Base-by-base conservation (phyloP, 2,888 invertebrate species). In the Pyrrhosoma nymphula region DNA sequence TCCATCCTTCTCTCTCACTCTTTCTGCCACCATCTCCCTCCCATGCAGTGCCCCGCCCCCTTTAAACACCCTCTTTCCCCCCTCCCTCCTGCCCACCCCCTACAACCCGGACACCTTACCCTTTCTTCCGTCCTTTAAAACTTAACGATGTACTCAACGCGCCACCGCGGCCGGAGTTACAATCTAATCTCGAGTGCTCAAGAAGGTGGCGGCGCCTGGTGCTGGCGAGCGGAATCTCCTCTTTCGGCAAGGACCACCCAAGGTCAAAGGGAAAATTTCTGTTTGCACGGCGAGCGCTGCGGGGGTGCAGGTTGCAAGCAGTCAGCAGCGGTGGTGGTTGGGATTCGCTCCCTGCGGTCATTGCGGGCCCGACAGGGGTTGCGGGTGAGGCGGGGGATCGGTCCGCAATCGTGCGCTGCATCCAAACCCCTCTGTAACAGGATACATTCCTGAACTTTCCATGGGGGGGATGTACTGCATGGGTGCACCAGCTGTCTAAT, bases 231-330 rank as follows among this genome's bases (percentile, higher is more conserved):
- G 47, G 93, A 63, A 93, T 47, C 63, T 93, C 60, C 60, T 91
- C 82, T 93, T 93, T 93, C 93, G 93, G 93, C 93, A 93, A 93
- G 93, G 93, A 93, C 93, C 93, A 69, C 93, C 90, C 63, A 93
- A 69, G 93, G 63, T 69, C 63, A 93, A 93, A 93, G 93, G 93
- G 47, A 60, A 93, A 93, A 93, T 47, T 82, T 35, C 20, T 93
- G 93, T 93, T 93, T 93, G 93, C 93, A 69, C 60, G 63, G 93
- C 91, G 69, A 39, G 26, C 23, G 55, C 14, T 26, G n/a, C 55
- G 56, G 89, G 55, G 56, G 89, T n/a, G 47, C 16, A 14, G n/a
- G 89, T 14, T 35, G 30, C 47, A 47, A 47, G 47, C 47, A 47
- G 47, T 47, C 23, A 30, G 35, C 35, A 14, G 82, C 35, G 20